Evolutionary conservation across 64 coral and sea anemone genomes (phyloP).

Genomic region (Dendronephthya gigantea): DNA sequence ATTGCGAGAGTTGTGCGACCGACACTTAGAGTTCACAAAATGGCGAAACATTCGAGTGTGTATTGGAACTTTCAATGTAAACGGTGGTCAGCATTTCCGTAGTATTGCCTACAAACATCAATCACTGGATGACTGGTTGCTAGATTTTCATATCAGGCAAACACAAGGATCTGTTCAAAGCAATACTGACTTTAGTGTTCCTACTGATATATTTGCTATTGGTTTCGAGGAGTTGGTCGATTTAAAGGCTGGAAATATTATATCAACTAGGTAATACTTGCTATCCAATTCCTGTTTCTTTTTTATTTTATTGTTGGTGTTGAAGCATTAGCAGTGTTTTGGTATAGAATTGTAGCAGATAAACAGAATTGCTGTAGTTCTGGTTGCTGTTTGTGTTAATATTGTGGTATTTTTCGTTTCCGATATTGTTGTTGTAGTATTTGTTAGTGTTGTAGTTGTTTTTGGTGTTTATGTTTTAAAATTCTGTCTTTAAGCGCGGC

Average conservation of each 20-base stretch:
- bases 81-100: conserved; percentile 86
- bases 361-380: no score
- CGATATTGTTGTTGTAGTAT: neutral
- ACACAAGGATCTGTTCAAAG: neutral
- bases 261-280: conserved; percentile 65
- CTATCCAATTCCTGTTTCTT: neutral
- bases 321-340: no score
- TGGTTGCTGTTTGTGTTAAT: neutral
- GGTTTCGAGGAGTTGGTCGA: conserved; percentile 95
- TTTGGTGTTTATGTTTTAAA: neutral
- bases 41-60: conserved; percentile 75
- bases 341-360: no score
- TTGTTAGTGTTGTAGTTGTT: neutral
- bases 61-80: conserved; percentile 95
- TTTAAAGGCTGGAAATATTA: conserved; percentile 86
- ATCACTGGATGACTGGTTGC: conserved; percentile 90
- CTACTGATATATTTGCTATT: conserved; percentile 91
- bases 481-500: conserved; percentile 40
- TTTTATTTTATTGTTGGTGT: neutral
- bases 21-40: conserved; percentile 91
- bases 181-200: conserved; percentile 38
- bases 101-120: conserved; percentile 95
- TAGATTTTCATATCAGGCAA: conserved; percentile 70
- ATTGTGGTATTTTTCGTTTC: neutral
- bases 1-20: conserved; percentile 78